These are phyloP conservation scores for Rafetus swinhoei DNA, from an alignment of 2,113 vertebrate species.

Conservation along the genomic window DNA sequence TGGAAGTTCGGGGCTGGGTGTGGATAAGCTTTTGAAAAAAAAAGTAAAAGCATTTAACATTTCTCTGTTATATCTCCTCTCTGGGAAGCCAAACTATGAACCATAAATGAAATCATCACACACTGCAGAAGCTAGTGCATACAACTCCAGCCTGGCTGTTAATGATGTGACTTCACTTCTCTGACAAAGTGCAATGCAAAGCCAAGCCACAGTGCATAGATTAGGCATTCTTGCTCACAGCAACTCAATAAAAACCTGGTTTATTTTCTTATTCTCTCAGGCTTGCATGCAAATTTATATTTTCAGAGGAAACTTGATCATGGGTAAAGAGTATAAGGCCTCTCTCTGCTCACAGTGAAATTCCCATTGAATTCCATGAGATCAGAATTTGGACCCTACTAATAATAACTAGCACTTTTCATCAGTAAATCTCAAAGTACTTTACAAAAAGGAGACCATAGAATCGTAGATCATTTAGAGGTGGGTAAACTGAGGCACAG, in stretches of 20 bases:
- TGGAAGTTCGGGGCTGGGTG: background rate
- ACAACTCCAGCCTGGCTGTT: background rate
- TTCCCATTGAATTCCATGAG: background rate
- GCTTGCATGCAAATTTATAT: background rate
- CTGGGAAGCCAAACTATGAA: background rate
- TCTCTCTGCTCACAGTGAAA: background rate
- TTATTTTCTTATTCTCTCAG: background rate
- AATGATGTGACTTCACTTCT: background rate
- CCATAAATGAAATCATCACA: background rate
- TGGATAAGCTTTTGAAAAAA: background rate
- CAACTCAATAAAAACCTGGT: background rate
- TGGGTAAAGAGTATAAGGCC: accelerated
- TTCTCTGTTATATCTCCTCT: background rate
- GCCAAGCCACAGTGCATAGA: background rate
- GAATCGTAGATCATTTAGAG: background rate
- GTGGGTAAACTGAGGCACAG: background rate
- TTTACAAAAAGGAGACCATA: background rate
- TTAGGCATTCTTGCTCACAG: background rate
- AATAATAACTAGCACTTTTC: background rate
- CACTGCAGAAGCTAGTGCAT: background rate
- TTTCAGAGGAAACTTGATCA: background rate
- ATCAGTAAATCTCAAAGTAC: background rate
- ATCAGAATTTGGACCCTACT: background rate
- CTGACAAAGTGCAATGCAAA: background rate
- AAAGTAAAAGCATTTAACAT: background rate